Conservation (phyloP, 37 sponge, comb jelly and placozoan species). For the Corticium candelabrum region DNA sequence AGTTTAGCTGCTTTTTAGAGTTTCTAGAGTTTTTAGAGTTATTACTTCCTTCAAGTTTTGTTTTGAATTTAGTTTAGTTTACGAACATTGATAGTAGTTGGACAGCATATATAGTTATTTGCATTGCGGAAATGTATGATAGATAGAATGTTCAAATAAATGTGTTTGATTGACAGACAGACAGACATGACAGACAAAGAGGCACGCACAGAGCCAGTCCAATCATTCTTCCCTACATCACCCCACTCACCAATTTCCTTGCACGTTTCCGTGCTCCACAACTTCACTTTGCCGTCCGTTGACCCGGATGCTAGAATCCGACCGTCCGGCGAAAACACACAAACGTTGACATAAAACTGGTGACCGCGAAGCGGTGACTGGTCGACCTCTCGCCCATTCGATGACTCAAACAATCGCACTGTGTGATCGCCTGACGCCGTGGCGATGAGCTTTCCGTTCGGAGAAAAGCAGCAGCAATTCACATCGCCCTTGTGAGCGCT, state of each 20-base stretch:
- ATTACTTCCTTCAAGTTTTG: too few relatives aligned
- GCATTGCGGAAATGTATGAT: too few relatives aligned
- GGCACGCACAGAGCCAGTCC: too few relatives aligned
- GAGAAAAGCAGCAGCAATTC: conserved; percentile 46
- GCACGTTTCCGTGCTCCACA: background rate
- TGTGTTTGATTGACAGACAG: too few relatives aligned
- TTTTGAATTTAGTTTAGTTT: too few relatives aligned
- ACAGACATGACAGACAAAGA: too few relatives aligned
- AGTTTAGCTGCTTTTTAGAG: too few relatives aligned
- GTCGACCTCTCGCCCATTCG: background rate
- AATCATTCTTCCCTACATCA: too few relatives aligned
- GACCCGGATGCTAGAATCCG: background rate
- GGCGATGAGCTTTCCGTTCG: conserved; percentile 46
- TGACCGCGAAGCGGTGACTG: conserved; percentile 5
- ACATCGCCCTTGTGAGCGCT: conserved; percentile 42
- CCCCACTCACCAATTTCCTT: background rate
- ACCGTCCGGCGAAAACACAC: background rate
- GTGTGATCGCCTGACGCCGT: conserved; percentile 48
- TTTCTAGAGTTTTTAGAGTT: too few relatives aligned
- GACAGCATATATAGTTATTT: too few relatives aligned
- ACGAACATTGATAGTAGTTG: too few relatives aligned
- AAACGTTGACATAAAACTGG: background rate
- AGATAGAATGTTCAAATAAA: too few relatives aligned
- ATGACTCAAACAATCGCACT: background rate
- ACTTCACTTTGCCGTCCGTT: background rate